A percentile compares a stretch with the other conserved stretches of the same genome.
Conservation (phyloP, 1,140 invertebrate species). For the Tetraneura akinire region DNA sequence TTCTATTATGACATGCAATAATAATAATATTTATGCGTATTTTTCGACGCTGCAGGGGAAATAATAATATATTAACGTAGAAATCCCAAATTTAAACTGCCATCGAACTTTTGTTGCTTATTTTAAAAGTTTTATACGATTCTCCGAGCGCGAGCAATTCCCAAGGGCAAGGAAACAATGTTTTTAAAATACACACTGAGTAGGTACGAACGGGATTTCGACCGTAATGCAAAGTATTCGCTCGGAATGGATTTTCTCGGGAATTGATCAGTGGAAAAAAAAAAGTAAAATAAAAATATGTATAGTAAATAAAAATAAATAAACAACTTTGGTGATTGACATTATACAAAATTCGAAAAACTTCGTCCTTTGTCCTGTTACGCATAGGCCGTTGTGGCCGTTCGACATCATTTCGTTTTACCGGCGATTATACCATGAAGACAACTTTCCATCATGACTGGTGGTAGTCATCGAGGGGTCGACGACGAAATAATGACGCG, state of each 20-base stretch:
- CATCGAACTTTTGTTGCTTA: not conserved
- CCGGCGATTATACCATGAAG: not conserved
- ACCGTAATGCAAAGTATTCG: not conserved
- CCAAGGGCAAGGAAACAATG: not conserved
- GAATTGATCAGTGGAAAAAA: not conserved
- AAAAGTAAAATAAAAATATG: too few relatives aligned
- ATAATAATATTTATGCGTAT: too few relatives aligned
- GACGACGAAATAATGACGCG: too few relatives aligned
- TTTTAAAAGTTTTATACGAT: not conserved
- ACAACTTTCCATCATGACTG: not conserved
- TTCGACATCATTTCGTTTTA: not conserved
- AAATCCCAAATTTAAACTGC: not conserved
- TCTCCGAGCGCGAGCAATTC: not conserved
- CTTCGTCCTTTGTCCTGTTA: too few relatives aligned
- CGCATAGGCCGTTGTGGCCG: not conserved
- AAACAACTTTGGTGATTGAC: not conserved
- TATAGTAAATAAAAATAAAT: too few relatives aligned
- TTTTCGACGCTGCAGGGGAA: too few relatives aligned
- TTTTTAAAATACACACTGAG: not conserved
- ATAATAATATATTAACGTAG: not conserved
- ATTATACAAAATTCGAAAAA: not conserved
- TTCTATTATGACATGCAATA: too few relatives aligned
- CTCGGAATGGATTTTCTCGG: not conserved
- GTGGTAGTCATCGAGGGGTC: not conserved
- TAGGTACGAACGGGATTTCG: not conserved